phyloP scores from a whole-genome alignment of 1,140 invertebrate species.

The Oncopodura yosiiana region DNA sequence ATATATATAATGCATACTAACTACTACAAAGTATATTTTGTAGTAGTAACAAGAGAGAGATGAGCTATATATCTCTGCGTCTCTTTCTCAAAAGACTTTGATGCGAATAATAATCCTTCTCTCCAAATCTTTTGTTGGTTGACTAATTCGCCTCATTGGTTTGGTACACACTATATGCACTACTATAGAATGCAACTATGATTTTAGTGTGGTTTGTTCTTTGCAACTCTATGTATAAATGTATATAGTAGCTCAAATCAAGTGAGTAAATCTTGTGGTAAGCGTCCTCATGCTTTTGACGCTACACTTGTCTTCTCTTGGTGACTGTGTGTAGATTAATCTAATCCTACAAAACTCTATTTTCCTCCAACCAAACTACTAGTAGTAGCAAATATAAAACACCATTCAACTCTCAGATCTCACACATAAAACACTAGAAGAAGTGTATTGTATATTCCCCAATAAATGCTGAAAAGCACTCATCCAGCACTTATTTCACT shows the following conservation, averaged over 20 bases:
- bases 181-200: neutral
- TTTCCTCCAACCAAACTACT: slow-evolving; percentile 7
- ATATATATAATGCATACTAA: no score
- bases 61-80: no score
- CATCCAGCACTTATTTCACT: neutral
- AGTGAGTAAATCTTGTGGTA: slow-evolving; percentile 16
- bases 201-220: slow-evolving; percentile 16
- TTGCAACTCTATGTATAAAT: no score
- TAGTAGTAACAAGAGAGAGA: no score
- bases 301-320: slow-evolving; percentile 35
- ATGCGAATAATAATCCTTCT: slow-evolving; percentile 21
- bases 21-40: no score
- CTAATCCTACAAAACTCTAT: slow-evolving; percentile 30
- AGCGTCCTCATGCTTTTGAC: slow-evolving; percentile 30
- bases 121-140: slow-evolving; percentile 3
- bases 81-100: no score
- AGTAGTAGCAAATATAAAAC: slow-evolving; percentile 2
- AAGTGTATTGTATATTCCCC: neutral
- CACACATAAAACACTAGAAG: neutral
- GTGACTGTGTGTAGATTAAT: slow-evolving; percentile 34
- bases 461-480: slow-evolving; percentile 17
- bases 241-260: no score
- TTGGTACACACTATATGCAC: neutral
- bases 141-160: neutral
- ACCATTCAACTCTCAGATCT: neutral